phyloP scores from a whole-genome alignment of 2,797 vertebrate species.

The Poeciliopsis gracilis region DNA sequence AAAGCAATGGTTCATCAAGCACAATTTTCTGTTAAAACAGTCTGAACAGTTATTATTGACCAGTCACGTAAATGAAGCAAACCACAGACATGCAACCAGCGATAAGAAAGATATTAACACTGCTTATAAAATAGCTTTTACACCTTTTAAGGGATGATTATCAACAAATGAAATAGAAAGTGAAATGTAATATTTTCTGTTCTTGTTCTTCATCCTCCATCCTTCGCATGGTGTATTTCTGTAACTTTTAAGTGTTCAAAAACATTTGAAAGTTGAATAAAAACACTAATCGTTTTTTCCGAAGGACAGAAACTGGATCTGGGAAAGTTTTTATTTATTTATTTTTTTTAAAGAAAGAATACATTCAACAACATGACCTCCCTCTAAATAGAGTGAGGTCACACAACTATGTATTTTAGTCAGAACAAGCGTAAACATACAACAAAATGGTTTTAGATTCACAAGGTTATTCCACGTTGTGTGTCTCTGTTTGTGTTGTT shows the following conservation, averaged over 20 bases:
- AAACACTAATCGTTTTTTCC: neutral
- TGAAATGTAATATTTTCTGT: neutral
- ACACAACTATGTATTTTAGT: neutral
- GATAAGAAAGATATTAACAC: neutral
- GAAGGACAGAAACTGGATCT: neutral
- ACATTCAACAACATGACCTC: neutral
- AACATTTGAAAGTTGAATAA: neutral
- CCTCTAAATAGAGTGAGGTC: too few species aligned
- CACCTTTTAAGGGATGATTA: neutral
- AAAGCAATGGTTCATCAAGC: too few species aligned
- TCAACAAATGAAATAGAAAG: neutral
- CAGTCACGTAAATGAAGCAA: neutral
- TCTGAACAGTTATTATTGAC: neutral
- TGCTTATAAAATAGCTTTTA: neutral
- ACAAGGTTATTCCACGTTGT: neutral
- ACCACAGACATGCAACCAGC: neutral
- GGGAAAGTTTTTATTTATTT: neutral
- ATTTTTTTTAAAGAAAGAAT: neutral
- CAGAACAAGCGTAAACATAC: neutral
- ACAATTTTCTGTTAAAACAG: neutral
- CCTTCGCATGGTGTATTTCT: neutral
- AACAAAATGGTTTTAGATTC: neutral
- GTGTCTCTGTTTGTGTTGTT: neutral
- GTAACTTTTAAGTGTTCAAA: neutral
- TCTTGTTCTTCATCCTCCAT: neutral